These are phyloP conservation scores for Chydorus sphaericus DNA, from an alignment of 2,888 invertebrate genomes.

Conservation along the genomic window DNA sequence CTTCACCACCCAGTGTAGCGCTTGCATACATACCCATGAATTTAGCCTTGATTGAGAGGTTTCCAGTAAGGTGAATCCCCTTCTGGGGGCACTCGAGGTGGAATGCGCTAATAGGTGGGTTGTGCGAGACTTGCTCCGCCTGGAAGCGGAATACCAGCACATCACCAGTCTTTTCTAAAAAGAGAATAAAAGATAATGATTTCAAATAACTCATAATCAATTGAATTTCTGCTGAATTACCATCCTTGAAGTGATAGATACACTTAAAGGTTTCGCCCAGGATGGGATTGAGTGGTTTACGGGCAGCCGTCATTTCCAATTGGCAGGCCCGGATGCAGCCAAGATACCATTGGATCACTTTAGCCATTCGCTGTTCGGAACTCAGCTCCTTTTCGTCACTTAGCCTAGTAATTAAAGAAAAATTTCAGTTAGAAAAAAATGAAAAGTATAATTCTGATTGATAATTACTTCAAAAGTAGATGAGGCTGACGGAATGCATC, in stretches of 20 bases:
- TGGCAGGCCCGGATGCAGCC: conserved; percentile 29
- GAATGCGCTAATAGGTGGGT: conserved; percentile 36
- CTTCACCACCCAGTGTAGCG: conserved; percentile 33
- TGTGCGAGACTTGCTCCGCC: conserved; percentile 37
- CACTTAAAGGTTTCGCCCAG: conserved; percentile 39
- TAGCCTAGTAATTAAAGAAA: no score
- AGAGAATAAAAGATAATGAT: not conserved
- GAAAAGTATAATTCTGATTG: not conserved
- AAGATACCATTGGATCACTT: conserved; percentile 35
- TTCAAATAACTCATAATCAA: no score
- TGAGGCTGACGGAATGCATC: conserved; percentile 35
- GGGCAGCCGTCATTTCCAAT: conserved; percentile 24
- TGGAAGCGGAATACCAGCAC: conserved; percentile 24
- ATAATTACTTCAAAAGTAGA: conserved; percentile 28
- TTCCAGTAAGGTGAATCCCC: conserved; percentile 32
- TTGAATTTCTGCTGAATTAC: no score
- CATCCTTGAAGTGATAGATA: conserved; percentile 28
- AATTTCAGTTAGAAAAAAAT: not conserved
- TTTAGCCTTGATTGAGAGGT: conserved; percentile 35
- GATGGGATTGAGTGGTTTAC: conserved; percentile 39
- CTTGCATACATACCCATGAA: conserved; percentile 37
- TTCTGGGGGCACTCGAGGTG: conserved; percentile 34
- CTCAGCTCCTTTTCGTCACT: no score
- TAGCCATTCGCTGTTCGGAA: conserved; percentile 30
- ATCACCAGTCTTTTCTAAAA: not conserved